phyloP scores from a whole-genome alignment of 2,113 vertebrate species.

The Lepus europaeus region DNA sequence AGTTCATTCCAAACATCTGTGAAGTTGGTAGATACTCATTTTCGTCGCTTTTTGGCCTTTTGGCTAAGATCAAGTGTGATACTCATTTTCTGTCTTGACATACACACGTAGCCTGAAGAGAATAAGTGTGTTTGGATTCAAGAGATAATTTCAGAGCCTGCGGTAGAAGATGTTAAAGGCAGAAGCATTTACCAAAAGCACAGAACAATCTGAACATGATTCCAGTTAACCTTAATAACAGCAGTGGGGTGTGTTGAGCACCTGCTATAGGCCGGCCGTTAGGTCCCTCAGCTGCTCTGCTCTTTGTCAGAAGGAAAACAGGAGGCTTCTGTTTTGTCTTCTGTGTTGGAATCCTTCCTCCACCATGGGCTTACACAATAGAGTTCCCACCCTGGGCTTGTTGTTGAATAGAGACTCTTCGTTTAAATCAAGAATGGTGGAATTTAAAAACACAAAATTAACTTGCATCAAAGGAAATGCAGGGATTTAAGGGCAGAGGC shows the following conservation, averaged over 20 bases:
- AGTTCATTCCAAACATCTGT: slow-evolving; percentile 2
- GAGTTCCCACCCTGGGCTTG: not conserved
- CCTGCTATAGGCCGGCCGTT: too few species aligned
- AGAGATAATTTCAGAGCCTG: not conserved
- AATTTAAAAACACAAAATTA: not conserved
- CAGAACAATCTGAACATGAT: fast-evolving
- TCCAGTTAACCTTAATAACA: not conserved
- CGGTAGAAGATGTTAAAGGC: not conserved
- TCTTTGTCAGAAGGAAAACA: not conserved
- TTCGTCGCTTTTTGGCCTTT: too few species aligned
- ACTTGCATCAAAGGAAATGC: not conserved
- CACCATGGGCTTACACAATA: too few species aligned
- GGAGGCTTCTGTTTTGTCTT: not conserved
- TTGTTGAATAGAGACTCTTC: not conserved
- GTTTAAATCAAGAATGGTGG: not conserved
- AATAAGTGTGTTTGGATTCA: not conserved
- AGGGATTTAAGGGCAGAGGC: not conserved
- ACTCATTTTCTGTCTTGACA: not conserved
- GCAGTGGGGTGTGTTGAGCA: too few species aligned
- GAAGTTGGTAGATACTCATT: not conserved
- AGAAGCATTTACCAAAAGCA: not conserved
- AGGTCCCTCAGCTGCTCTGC: too few species aligned
- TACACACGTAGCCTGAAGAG: not conserved
- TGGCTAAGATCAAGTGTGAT: too few species aligned
- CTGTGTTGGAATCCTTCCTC: not conserved